Evolutionary conservation across 1,140 invertebrate genomes (phyloP).

Genomic region (Drosophila orosa): DNA sequence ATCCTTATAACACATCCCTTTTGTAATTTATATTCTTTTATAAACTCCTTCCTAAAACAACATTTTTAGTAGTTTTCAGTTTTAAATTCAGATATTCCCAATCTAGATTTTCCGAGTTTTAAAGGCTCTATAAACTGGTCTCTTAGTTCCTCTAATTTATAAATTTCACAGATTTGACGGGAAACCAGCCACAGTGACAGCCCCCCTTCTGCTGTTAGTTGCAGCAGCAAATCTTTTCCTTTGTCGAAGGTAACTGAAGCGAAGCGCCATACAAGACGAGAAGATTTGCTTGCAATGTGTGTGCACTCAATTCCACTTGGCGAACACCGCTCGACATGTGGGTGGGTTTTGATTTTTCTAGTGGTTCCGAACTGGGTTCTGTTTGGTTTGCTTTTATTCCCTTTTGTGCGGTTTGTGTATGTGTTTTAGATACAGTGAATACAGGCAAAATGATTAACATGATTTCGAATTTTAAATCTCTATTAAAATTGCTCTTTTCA

Average conservation of each 20-base stretch:
- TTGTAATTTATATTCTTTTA: no score
- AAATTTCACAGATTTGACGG: neutral
- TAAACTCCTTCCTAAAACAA: no score
- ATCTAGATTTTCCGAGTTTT: neutral
- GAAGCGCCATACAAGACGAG: constrained; percentile 63
- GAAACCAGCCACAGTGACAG: constrained; percentile 23
- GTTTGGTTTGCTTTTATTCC: constrained; percentile 18
- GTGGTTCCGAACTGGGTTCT: constrained; percentile 45
- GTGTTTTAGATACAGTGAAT: constrained; percentile 32
- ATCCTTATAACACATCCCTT: no score
- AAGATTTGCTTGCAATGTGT: constrained; percentile 16
- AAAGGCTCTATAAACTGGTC: neutral
- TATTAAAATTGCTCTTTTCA: no score
- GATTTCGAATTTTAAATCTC: neutral
- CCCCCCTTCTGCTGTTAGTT: constrained; percentile 18
- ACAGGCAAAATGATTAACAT: neutral
- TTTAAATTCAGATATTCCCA: no score
- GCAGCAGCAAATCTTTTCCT: constrained; percentile 33
- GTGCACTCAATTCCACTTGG: constrained; percentile 52
- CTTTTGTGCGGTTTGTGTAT: constrained; percentile 34
- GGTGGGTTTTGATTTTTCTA: constrained; percentile 50
- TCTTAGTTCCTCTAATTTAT: neutral
- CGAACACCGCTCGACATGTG: constrained; percentile 26
- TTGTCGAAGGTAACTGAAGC: constrained; percentile 78
- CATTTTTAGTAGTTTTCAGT: no score